phyloP scores from a whole-genome alignment of 2,797 vertebrate species.

The Nasua narica region DNA sequence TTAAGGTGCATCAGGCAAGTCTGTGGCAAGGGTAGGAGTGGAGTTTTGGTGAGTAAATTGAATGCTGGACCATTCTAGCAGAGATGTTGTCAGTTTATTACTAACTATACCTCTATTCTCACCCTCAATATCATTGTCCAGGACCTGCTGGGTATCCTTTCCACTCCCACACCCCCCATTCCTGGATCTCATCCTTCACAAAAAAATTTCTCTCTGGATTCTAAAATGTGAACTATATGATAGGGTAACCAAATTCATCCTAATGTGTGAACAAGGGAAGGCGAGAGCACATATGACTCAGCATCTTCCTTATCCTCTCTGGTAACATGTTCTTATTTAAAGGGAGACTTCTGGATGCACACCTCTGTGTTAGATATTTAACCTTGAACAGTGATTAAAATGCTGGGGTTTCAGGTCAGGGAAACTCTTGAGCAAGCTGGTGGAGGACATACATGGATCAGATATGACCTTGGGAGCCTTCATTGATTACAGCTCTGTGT shows the following conservation, averaged over 20 bases:
- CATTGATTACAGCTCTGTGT: not conserved
- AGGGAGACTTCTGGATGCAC: not conserved
- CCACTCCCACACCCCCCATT: not conserved
- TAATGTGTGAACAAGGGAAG: not conserved
- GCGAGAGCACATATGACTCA: not conserved
- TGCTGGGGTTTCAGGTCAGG: not conserved
- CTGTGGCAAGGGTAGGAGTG: not conserved
- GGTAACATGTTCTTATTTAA: not conserved
- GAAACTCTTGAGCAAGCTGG: not conserved
- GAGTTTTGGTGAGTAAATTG: not conserved
- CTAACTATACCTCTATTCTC: not conserved
- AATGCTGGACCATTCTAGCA: not conserved
- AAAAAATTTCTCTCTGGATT: slow-evolving; percentile 4
- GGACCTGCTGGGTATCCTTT: not conserved
- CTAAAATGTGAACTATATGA: not conserved
- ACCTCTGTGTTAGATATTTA: not conserved
- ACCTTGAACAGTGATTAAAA: not conserved
- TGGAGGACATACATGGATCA: not conserved
- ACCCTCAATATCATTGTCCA: not conserved
- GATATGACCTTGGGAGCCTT: not conserved
- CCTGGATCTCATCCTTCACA: not conserved
- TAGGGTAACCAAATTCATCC: not conserved
- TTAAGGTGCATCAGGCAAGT: not conserved
- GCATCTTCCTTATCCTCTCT: not conserved
- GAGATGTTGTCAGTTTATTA: not conserved